phyloP scores from a whole-genome alignment of 2,888 invertebrate species.

The Pardosa pseudoannulata region DNA sequence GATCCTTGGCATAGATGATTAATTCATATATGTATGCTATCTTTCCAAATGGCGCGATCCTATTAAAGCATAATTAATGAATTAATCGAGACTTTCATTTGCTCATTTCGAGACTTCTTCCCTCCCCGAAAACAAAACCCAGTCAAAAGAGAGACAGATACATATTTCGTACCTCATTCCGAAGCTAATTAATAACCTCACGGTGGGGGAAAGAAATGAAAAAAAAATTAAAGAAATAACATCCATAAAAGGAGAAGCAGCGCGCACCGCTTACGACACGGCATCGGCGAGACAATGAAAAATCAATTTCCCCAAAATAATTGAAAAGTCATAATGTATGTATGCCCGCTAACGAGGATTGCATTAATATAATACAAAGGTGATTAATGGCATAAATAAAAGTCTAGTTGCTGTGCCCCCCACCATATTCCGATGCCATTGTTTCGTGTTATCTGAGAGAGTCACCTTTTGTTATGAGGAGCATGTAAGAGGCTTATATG shows the following conservation, averaged over 20 bases:
- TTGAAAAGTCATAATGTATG: not conserved
- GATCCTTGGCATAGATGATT: too few relatives aligned
- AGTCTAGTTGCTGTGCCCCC: not conserved
- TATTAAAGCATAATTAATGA: too few relatives aligned
- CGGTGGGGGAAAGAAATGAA: not conserved
- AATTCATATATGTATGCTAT: too few relatives aligned
- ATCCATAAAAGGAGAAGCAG: not conserved
- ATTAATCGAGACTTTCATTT: too few relatives aligned
- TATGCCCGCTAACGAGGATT: not conserved
- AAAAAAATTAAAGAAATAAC: too few relatives aligned
- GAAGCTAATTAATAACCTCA: not conserved
- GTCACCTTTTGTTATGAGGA: not conserved
- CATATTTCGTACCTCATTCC: too few relatives aligned
- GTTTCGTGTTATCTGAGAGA: not conserved
- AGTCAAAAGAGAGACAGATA: too few relatives aligned
- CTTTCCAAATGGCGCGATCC: too few relatives aligned
- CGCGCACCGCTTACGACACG: too few relatives aligned
- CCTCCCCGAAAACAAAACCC: too few relatives aligned
- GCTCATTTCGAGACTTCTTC: too few relatives aligned
- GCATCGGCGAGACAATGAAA: conserved; percentile 1
- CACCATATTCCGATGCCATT: not conserved
- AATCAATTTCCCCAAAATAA: not conserved
- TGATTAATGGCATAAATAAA: not conserved
- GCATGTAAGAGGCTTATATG: not conserved
- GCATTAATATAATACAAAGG: not conserved